Evolutionary conservation across 2,888 invertebrate species (phyloP).

Genomic region (Sesia bembeciformis): DNA sequence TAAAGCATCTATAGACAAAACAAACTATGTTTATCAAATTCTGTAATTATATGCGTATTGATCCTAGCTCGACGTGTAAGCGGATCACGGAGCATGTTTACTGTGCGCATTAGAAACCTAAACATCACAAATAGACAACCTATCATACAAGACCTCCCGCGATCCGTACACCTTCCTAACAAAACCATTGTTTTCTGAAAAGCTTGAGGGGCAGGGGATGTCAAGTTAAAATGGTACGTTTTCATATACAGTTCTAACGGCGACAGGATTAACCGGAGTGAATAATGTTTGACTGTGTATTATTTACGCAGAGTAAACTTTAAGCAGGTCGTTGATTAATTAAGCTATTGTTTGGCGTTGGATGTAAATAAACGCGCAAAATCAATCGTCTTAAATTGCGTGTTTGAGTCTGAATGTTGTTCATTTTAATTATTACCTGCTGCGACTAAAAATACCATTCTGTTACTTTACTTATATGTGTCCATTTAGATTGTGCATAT

Average conservation of each 20-base stretch:
- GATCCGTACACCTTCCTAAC: constrained; percentile 9
- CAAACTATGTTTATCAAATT: constrained; percentile 11
- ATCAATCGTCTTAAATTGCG: too few relatives aligned
- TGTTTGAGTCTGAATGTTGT: too few relatives aligned
- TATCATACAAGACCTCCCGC: constrained; percentile 22
- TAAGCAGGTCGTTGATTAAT: constrained; percentile 32
- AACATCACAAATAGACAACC: constrained; percentile 26
- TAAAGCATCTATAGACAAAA: too few relatives aligned
- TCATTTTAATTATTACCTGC: too few relatives aligned
- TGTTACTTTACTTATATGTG: too few relatives aligned
- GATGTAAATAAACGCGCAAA: background rate
- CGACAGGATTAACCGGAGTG: constrained; percentile 44
- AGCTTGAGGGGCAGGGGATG: constrained; percentile 14
- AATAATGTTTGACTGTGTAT: constrained; percentile 44
- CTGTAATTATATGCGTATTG: constrained; percentile 21
- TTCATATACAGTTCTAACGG: constrained; percentile 23
- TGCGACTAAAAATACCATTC: too few relatives aligned
- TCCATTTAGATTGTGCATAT: too few relatives aligned
- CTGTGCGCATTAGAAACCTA: constrained; percentile 50
- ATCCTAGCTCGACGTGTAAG: constrained; percentile 27
- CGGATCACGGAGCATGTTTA: constrained; percentile 48
- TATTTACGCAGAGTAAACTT: constrained; percentile 46
- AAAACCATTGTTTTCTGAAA: background rate
- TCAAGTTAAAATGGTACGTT: constrained; percentile 25
- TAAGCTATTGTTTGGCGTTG: constrained; percentile 26